Evolutionary conservation across 2,888 invertebrate species (phyloP).

Genomic region (Arge pagana): DNA sequence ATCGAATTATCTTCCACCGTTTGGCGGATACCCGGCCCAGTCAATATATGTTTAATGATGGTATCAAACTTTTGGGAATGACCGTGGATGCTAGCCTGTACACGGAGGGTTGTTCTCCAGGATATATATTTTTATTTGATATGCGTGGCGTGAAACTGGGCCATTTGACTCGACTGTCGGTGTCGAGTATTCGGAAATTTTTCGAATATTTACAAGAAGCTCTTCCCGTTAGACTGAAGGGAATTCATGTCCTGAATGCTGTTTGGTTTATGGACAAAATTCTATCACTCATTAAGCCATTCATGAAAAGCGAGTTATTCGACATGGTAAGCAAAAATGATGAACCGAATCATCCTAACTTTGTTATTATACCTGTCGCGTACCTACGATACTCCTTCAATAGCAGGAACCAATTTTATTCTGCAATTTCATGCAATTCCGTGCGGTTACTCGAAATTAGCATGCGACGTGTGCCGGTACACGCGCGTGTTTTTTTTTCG

Average conservation of each 20-base stretch:
- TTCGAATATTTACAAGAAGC: slow-evolving; percentile 73
- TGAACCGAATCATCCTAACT: too few species aligned
- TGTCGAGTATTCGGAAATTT: slow-evolving; percentile 66
- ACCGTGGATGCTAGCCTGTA: slow-evolving; percentile 64
- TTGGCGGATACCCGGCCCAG: slow-evolving; percentile 64
- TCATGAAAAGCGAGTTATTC: slow-evolving; percentile 58
- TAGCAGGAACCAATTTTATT: too few species aligned
- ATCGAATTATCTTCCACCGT: slow-evolving; percentile 67
- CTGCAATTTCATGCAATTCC: too few species aligned
- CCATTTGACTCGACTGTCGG: slow-evolving; percentile 65
- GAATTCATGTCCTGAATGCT: slow-evolving; percentile 69
- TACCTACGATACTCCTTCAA: too few species aligned
- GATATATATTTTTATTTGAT: slow-evolving; percentile 71
- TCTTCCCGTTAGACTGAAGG: slow-evolving; percentile 68
- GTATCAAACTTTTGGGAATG: slow-evolving; percentile 67
- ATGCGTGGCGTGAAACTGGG: slow-evolving; percentile 68
- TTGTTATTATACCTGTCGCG: too few species aligned
- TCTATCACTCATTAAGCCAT: slow-evolving; percentile 57
- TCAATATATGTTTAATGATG: slow-evolving; percentile 65
- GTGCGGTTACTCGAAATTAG: too few species aligned
- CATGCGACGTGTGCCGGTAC: too few species aligned
- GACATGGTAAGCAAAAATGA: slow-evolving; percentile 53
- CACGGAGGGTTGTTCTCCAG: slow-evolving; percentile 66
- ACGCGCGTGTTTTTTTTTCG: too few species aligned
- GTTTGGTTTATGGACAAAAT: slow-evolving; percentile 60